Base-by-base conservation (phyloP, 2,797 vertebrate genomes). In the Oophaga sylvatica region DNA sequence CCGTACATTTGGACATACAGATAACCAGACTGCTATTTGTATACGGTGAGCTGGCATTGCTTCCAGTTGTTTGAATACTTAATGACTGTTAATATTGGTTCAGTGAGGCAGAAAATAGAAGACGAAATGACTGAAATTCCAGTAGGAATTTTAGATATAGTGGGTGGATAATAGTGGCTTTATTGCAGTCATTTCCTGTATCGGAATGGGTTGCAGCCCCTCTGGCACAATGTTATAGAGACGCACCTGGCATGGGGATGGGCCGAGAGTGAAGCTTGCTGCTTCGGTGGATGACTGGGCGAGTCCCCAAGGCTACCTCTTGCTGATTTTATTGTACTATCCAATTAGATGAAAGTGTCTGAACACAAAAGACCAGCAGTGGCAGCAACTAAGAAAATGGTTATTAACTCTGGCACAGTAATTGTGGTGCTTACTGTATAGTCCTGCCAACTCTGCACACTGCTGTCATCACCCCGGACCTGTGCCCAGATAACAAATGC, bases 221-320 rank as follows among this genome's bases (percentile, higher is more conserved):
- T 45, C 71, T 48, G 41, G 83, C 73, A 85, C 60, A 41, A 41
- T 48, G 26, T 81, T 73, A 65, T 56, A 76, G 68, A 81, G 56
- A 73, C 17, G 86, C 86, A 87, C 86, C 86, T 87, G 86, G 80
- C 81, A 79, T 65, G 48, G 67, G 86, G 86, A 62, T 56, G 84
- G 80, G 70, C 80, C 22, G 26, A 70, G 59, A 11, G 80, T 48
- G 60, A 68, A 68, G 56, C 71, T 53, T 16, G 41, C 80, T 77
- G n/a, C 31, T 41, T 78, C 53, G 60, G 59, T 67, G 70, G 80
- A 83, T 35, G 79, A 17, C 60, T 67, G 41, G 80, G 80, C 29
- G n/a, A 22, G 48, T 83, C 86, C 71, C 15, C 31, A 20, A 17
- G 60, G 45, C 48, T 57, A 68, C 60, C 81, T 78, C 81, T 63